Percentiles rank a stretch among this genome's conserved stretches.
Evolutionary conservation across 1,140 invertebrate species (phyloP).

Genomic region (Neoseiulus cucumeris): DNA sequence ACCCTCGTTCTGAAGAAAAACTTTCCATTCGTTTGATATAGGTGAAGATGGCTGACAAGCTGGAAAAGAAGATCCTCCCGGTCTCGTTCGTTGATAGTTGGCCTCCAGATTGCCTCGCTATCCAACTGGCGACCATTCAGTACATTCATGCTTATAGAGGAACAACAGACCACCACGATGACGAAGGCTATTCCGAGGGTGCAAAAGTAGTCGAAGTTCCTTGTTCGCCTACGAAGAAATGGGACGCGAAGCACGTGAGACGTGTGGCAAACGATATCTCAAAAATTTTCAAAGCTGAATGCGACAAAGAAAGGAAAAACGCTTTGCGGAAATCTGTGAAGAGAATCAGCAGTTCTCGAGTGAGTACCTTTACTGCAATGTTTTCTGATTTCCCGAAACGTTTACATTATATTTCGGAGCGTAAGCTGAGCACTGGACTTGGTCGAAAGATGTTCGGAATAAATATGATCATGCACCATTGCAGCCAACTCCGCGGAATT

Average conservation of each 20-base stretch:
- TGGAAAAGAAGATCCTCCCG: conserved; percentile 30
- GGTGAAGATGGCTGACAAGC: conserved; percentile 32
- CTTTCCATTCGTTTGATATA: conserved; percentile 14
- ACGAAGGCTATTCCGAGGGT: background rate
- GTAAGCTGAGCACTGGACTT: no score
- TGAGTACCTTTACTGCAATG: no score
- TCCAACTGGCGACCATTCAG: conserved; percentile 32
- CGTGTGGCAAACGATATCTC: conserved; percentile 8
- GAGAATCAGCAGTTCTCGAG: background rate
- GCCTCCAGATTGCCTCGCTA: conserved; percentile 31
- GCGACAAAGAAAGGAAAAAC: background rate
- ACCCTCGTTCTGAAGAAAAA: conserved; percentile 1
- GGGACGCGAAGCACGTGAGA: conserved; percentile 10
- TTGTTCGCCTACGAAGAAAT: conserved; percentile 1
- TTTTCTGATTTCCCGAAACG: no score
- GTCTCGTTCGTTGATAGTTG: conserved; percentile 29
- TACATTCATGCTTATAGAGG: conserved; percentile 17
- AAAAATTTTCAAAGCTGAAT: background rate
- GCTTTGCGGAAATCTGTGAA: background rate
- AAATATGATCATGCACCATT: no score
- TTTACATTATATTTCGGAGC: no score
- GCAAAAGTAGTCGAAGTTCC: background rate
- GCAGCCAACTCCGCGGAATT: background rate
- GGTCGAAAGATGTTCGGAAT: no score
- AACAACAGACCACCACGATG: background rate